Conservation (phyloP, 2,113 vertebrate species). For the Misgurnus anguillicaudatus region DNA sequence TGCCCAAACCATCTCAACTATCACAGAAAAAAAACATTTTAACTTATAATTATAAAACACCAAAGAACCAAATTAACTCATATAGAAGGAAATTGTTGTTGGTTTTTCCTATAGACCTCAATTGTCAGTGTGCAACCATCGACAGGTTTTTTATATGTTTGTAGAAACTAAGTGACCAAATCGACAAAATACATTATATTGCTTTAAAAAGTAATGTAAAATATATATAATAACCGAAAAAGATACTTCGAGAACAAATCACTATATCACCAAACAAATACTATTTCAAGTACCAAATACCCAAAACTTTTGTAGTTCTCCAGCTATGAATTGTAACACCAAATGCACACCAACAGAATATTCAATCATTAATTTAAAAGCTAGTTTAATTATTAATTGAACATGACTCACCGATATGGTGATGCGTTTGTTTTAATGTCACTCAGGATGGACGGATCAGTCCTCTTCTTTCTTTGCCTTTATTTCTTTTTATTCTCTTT, state of each 20-base stretch:
- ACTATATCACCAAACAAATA: not conserved
- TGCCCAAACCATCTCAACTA: not conserved
- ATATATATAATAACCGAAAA: too few species aligned
- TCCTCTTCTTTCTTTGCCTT: constrained; percentile 35
- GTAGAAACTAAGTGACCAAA: not conserved
- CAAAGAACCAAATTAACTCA: not conserved
- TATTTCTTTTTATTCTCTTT: constrained; percentile 40
- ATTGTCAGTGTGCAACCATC: not conserved
- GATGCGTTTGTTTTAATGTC: constrained; percentile 13
- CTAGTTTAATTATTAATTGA: too few species aligned
- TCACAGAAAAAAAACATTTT: not conserved
- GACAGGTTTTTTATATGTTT: not conserved
- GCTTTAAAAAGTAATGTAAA: not conserved
- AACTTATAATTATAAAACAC: not conserved
- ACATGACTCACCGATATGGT: constrained; percentile 6
- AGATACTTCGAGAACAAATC: not conserved
- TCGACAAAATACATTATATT: not conserved
- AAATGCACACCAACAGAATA: not conserved
- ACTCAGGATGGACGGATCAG: constrained; percentile 29
- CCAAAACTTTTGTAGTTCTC: not conserved
- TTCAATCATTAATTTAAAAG: not conserved
- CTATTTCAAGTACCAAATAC: not conserved
- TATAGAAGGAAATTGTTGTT: not conserved
- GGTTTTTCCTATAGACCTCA: not conserved
- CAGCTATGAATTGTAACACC: not conserved